Conservation (phyloP, 2,888 invertebrate genomes). For the Rhaphigaster nebulosa region DNA sequence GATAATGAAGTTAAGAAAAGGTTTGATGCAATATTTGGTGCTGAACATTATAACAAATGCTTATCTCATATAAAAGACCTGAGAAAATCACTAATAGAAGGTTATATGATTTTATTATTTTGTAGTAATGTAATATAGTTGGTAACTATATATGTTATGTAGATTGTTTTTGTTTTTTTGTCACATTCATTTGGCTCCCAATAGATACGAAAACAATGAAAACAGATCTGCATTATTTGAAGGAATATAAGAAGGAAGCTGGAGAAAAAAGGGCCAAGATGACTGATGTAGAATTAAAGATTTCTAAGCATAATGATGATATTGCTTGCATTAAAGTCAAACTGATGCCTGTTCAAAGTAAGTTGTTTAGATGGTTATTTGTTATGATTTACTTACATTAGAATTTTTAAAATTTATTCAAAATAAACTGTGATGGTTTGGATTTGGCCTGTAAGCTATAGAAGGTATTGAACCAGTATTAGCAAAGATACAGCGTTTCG, state of each 20-base stretch:
- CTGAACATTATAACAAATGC: slow-evolving; percentile 91
- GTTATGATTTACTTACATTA: no score
- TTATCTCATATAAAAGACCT: slow-evolving; percentile 81
- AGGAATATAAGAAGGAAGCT: slow-evolving; percentile 72
- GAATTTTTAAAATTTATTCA: no score
- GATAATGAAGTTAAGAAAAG: slow-evolving; percentile 92
- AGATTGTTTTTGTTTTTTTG: neutral
- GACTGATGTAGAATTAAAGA: slow-evolving; percentile 74
- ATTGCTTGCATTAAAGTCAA: slow-evolving; percentile 70
- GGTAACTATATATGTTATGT: neutral
- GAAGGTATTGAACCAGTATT: no score
- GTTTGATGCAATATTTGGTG: slow-evolving; percentile 98
- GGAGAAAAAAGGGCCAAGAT: slow-evolving; percentile 71
- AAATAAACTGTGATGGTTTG: no score
- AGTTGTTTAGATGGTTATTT: neutral
- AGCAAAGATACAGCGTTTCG: no score
- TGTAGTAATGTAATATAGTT: neutral
- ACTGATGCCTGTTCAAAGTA: slow-evolving; percentile 69
- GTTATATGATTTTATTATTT: slow-evolving; percentile 32
- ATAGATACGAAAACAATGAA: slow-evolving; percentile 66
- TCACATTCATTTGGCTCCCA: neutral
- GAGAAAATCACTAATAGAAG: slow-evolving; percentile 71
- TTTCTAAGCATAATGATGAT: slow-evolving; percentile 72
- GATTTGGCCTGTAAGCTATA: no score
- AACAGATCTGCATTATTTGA: slow-evolving; percentile 68